Conservation (phyloP, 2,888 invertebrate genomes). For the Allolobophora icterica region DNA sequence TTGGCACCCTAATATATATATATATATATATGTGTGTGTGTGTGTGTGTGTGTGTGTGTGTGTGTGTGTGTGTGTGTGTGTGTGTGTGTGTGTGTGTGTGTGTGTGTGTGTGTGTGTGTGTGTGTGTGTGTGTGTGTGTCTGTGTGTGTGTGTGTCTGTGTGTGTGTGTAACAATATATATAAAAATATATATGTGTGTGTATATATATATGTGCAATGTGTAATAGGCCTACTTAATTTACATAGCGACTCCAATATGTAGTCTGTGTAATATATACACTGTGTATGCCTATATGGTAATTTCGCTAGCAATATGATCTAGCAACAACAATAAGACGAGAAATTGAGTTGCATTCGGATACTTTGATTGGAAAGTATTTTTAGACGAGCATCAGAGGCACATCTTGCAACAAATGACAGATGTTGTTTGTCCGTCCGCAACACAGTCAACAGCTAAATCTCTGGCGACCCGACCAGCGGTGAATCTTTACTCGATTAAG, state of each 20-base stretch:
- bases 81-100: too few relatives aligned
- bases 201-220: neutral
- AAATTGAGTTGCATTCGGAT: neutral
- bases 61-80: too few relatives aligned
- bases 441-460: neutral
- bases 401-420: neutral
- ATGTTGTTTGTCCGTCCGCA: neutral
- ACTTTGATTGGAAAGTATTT: neutral
- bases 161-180: too few relatives aligned
- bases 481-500: too few relatives aligned
- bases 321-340: neutral
- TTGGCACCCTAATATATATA: too few relatives aligned
- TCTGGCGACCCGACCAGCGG: neutral
- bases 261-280: neutral
- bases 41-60: too few relatives aligned
- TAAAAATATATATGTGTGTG: too few relatives aligned
- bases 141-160: too few relatives aligned
- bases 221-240: neutral
- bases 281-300: neutral
- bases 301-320: neutral
- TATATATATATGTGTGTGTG: too few relatives aligned
- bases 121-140: too few relatives aligned
- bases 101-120: too few relatives aligned
- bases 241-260: neutral
- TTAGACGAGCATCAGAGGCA: neutral